Base-by-base conservation (phyloP, 2,888 invertebrate genomes). In the Leptothorax acervorum region DNA sequence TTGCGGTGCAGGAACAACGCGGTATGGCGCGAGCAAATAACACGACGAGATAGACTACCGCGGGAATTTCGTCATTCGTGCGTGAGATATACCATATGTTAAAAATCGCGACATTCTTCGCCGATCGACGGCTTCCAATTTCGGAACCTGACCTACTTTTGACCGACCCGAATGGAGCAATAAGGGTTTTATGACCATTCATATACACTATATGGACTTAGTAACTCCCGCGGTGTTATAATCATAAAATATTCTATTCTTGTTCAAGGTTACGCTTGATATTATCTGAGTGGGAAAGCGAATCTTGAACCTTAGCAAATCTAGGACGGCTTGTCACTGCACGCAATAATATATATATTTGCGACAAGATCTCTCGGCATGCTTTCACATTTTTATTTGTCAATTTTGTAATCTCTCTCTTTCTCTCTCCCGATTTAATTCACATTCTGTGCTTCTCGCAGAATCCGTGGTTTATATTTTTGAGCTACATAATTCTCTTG, bases 81-180 rank as follows among this genome's bases (percentile, higher is more conserved):
- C n/a, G 78, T 57, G 78, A 11, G n/a, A 45, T 15, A 11, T 45
- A 45, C 45, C 79, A 71, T 45, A 71, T 35, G 51, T 73, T 60
- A 23, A 70, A 73, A 81, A 35, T 35, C n/a, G 15, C 35, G 8
- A 71, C 23, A 45, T 57, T 79, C 71, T 70, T 71, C 48, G 48
- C 35, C 60, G 60, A 73, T 73, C 74, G 60, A 48, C 57, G n/a
- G 35, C 73, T 73, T 39, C 23, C 73, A 74, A 51, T 81, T 81
- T 75, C 28, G 48, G 35, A 60, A 74, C 48, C 35, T 51, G 81
- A 81, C 81, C 81, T 73, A 81, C 74, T 81, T 81, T 74, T 15
- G 74, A 35, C 18, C 39, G 53, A 55, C 9, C 28, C 28, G 53
- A 76, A 53, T 53, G 48, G 45, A 28, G 28, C 45, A 45, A 48